Base-by-base conservation (phyloP, 2,113 vertebrate genomes). In the Channa maculata region DNA sequence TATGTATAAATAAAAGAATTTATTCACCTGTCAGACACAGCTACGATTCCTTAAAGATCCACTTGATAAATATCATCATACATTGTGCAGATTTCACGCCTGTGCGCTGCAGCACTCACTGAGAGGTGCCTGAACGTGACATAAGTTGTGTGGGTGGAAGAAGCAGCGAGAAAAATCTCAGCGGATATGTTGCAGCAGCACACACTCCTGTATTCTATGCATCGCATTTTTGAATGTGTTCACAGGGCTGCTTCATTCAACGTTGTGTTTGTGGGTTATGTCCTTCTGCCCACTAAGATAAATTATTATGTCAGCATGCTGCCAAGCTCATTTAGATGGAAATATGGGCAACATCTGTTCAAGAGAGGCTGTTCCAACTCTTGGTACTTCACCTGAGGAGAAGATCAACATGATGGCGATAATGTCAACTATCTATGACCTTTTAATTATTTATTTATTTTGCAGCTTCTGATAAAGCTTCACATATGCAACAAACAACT, bases 291-390 rank as follows among this genome's bases (percentile, higher is more conserved):
- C 5, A 5, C 45, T 33, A 39, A 59, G 66, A 84, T 70, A 43
- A 71, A 81, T 81, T 53, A 83, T 24, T 10, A 46, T 85, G 75
- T 78, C 84, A 79, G 55, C 63, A 55, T n/a, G 3, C 63, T 82
- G 75, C 77, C 82, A 84, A 53, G 55, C n/a, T 36, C 69, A 67
- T 54, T 74, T 75, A 64, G 24, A 80, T 60, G 41, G 70, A 87
- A 77, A 85, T 53, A 75, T 73, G 77, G 75, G 60, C 1, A 43
- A 80, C 84, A 84, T 85, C 82, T 87, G 82, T 75, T 77, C 69
- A 53, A 3, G 24, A 62, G 75, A 69, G 58, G 65, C 61, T 48
- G 59, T 6, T 65, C 67, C 80, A 79, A 43, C 55, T 55, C 9
- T 59, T 3, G 54, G 39, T 11, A 36, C 49, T 49, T 43, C 77